Evolutionary conservation across 1,140 invertebrate species (phyloP).

Genomic region (Tribolium castaneum): DNA sequence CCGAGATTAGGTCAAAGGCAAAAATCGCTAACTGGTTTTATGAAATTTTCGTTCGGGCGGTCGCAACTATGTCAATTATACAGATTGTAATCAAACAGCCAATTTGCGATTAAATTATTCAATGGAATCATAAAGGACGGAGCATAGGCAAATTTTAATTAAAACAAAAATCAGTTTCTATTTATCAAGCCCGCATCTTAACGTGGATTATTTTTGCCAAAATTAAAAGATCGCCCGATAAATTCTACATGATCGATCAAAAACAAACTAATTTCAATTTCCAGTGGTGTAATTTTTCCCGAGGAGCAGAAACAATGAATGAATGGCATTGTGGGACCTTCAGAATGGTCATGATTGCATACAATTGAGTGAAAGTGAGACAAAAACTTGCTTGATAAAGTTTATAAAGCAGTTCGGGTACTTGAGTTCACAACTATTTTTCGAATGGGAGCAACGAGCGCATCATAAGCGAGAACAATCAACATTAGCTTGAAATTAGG

Average conservation of each 20-base stretch:
- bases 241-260: neutral
- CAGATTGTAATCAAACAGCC: neutral
- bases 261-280: neutral
- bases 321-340: neutral
- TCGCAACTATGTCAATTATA: neutral
- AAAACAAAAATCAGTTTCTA: neutral
- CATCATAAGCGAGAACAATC: neutral
- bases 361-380: neutral
- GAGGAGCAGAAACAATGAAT: neutral
- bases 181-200: neutral
- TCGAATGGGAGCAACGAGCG: neutral
- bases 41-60: neutral
- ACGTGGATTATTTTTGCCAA: neutral
- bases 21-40: neutral
- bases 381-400: neutral
- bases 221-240: neutral
- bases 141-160: neutral
- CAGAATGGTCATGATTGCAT: neutral
- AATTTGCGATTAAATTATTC: neutral
- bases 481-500: neutral
- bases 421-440: neutral
- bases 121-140: neutral
- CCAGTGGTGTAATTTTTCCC: neutral
- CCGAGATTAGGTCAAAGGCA: neutral
- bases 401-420: neutral